A percentile compares a stretch with the other conserved stretches of the same genome.
Evolutionary conservation across 1,140 invertebrate genomes (phyloP).

Genomic region (Anthonomus grandis): DNA sequence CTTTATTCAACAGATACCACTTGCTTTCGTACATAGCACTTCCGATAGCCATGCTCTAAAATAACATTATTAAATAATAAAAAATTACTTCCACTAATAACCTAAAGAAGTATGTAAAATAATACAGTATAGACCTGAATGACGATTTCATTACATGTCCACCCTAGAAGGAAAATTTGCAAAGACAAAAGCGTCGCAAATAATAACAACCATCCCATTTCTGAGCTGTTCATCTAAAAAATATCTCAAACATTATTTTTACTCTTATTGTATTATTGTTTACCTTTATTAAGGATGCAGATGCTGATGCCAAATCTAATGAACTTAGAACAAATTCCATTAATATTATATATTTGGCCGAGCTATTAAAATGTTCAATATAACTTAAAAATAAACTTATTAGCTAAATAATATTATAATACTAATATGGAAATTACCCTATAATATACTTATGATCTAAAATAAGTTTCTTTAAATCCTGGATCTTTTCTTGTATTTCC

Average conservation of each 20-base stretch:
- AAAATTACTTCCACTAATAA: no score
- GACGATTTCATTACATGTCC: constrained; percentile 13
- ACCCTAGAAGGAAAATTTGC: constrained; percentile 9
- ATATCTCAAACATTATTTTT: no score
- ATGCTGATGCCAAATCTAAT: constrained; percentile 1
- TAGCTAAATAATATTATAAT: neutral
- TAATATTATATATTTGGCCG: constrained; percentile 5
- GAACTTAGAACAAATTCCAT: constrained; percentile 15
- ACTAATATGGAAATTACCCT: neutral
- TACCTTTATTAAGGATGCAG: neutral
- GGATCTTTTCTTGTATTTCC: neutral
- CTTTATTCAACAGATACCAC: constrained; percentile 9
- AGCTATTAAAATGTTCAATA: constrained; percentile 1
- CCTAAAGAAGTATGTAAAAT: neutral
- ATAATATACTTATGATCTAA: neutral
- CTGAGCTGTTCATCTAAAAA: no score
- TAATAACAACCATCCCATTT: neutral
- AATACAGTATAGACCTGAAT: constrained; percentile 6
- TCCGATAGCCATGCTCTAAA: constrained; percentile 4
- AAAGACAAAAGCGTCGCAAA: neutral
- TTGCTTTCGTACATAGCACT: constrained; percentile 4
- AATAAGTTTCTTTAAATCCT: neutral
- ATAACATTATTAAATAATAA: no score
- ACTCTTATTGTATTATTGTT: no score
- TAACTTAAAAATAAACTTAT: constrained; percentile 3